These are phyloP conservation scores for Pardosa pseudoannulata DNA, from an alignment of 2,888 invertebrate species.

Conservation along the genomic window DNA sequence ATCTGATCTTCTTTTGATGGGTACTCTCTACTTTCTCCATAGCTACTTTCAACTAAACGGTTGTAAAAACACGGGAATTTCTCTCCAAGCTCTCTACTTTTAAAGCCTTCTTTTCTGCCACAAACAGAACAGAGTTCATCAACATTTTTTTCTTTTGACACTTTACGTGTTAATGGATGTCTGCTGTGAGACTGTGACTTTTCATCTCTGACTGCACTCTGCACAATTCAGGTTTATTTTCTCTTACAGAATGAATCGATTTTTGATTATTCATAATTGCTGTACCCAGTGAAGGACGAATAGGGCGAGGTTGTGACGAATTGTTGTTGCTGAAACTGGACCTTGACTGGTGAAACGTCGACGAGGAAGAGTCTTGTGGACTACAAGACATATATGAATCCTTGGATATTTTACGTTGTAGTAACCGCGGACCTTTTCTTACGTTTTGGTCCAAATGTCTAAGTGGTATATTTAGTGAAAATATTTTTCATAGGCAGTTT, in stretches of 20 bases:
- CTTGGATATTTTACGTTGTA: slow-evolving; percentile 92
- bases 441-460: slow-evolving; percentile 54
- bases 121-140: slow-evolving; percentile 72
- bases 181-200: slow-evolving; percentile 5
- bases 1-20: slow-evolving; percentile 72
- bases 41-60: slow-evolving; percentile 71
- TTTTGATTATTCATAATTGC: slow-evolving; percentile 34
- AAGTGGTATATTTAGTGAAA: slow-evolving; percentile 62
- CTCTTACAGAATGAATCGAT: slow-evolving; percentile 32
- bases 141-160: slow-evolving; percentile 38
- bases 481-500: no score
- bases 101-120: slow-evolving; percentile 65
- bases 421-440: slow-evolving; percentile 53
- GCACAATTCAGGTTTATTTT: slow-evolving; percentile 58
- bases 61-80: slow-evolving; percentile 73
- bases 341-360: slow-evolving; percentile 89
- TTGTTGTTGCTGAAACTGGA: slow-evolving; percentile 69
- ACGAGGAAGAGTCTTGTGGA: slow-evolving; percentile 91
- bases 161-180: slow-evolving; percentile 24
- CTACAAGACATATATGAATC: slow-evolving; percentile 94
- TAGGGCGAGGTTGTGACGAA: slow-evolving; percentile 47
- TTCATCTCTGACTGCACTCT: slow-evolving; percentile 47
- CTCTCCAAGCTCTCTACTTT: slow-evolving; percentile 67
- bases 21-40: slow-evolving; percentile 72
- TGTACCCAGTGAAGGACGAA: slow-evolving; percentile 25